Evolutionary conservation across 2,888 invertebrate species (phyloP).

Genomic region (Epirrita christyi): DNA sequence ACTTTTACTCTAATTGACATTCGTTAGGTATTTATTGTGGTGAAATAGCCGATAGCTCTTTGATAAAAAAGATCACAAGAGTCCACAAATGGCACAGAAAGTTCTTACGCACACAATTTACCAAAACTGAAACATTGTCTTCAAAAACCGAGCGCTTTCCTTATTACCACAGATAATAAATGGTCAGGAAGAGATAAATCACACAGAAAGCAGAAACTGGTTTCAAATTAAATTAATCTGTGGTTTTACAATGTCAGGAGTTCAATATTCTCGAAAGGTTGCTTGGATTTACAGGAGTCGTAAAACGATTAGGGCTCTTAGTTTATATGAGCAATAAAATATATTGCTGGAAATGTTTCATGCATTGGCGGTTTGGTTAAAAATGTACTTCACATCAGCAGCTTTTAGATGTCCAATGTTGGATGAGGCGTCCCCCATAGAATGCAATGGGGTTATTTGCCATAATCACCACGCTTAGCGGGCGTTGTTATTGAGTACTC

Average conservation of each 20-base stretch:
- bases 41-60: too few species aligned
- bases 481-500: too few species aligned
- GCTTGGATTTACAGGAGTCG: conserved; percentile 16
- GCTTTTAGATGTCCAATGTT: too few species aligned
- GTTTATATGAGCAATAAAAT: conserved; percentile 20
- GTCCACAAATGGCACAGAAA: too few species aligned
- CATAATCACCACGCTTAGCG: too few species aligned
- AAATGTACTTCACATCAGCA: too few species aligned
- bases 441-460: too few species aligned
- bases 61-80: too few species aligned
- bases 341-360: conserved; percentile 2
- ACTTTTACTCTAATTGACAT: too few species aligned
- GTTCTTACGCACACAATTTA: neutral
- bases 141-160: neutral
- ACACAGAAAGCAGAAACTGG: neutral
- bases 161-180: conserved; percentile 5
- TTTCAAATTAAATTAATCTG: conserved; percentile 4
- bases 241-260: conserved; percentile 18
- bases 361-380: neutral
- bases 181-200: conserved; percentile 18
- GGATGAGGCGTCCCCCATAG: too few species aligned
- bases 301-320: conserved; percentile 26
- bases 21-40: too few species aligned
- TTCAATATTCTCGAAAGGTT: conserved; percentile 26
- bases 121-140: neutral